Base-by-base conservation (phyloP, 2,797 vertebrate genomes). In the Manis pentadactyla region DNA sequence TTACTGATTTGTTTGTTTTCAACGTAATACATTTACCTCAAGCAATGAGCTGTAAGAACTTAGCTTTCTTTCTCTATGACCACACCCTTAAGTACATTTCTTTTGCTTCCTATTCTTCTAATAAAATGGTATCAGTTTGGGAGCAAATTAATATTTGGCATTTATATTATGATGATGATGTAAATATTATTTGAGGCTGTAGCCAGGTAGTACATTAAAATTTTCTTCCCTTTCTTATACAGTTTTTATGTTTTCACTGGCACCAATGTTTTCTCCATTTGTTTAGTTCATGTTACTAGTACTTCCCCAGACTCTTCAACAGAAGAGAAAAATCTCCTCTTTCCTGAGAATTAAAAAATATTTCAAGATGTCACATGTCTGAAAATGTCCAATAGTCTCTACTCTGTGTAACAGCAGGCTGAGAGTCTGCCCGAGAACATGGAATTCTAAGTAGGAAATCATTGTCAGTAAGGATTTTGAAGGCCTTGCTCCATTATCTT, bases 11-110 rank as follows among this genome's bases (percentile, higher is more conserved):
- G 1, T 74, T 21, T 27, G 3, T 66, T 78, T 89, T 84, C 42
- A 78, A 92, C 83, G 37, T 23, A 64, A 51, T 51, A 31, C 85
- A 55, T 82, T 66, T 77, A 82, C 23, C 90, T 94, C n/a, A 79
- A 57, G 15, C 21, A 74, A 55, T 21, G 31, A 19, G 59, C 37
- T 74, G n/a, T 57, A 74, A 92, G 21, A 4, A 2, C 42, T 78
- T 39, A 64, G 46, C 29, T 93, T 31, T 93, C 2, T 63, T 42
- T 37, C 1, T 90, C 64, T 18, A 51, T 4, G 49, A 25, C 11
- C 17, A 15, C 29, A 37, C 5, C 14, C 69, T 83, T 37, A 94
- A 88, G 84, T 39, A 19, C 17, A 82, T 90, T 90, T 86, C 23
- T 93, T 95, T 39, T 31, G 34, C 59, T 37, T 86, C 12, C 55